These are phyloP conservation scores for Amazona vittata DNA, from an alignment of 2,113 vertebrate genomes.

Conservation along the genomic window DNA sequence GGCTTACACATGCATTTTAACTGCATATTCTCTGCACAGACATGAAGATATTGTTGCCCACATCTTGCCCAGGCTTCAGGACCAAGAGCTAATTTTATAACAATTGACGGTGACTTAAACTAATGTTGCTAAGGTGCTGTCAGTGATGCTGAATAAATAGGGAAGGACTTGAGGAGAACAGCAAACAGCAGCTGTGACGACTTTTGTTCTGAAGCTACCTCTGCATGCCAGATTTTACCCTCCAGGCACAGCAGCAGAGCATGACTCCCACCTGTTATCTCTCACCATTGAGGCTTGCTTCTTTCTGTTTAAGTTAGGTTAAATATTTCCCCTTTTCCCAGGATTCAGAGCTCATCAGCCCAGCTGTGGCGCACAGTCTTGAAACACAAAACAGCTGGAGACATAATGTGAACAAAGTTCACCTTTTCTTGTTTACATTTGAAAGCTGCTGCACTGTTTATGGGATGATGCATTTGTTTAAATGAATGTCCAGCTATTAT, in stretches of 20 bases:
- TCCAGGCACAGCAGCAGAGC: conserved; percentile 57
- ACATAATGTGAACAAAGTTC: conserved; percentile 75
- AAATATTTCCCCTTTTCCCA: conserved; percentile 73
- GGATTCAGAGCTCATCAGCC: conserved; percentile 70
- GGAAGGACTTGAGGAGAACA: conserved; percentile 60
- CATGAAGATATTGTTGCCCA: neutral
- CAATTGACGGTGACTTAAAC: conserved; percentile 18
- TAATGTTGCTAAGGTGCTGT: conserved; percentile 50
- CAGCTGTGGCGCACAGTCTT: conserved; percentile 71
- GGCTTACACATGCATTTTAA: neutral
- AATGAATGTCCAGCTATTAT: conserved; percentile 70
- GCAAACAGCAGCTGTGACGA: conserved; percentile 50
- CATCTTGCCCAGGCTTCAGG: neutral
- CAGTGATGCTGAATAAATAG: conserved; percentile 74
- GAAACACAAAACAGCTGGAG: conserved; percentile 81
- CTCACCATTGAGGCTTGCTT: conserved; percentile 58
- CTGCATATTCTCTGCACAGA: neutral
- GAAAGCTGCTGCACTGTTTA: conserved; percentile 76
- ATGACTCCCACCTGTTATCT: conserved; percentile 73
- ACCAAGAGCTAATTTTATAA: conserved; percentile 39
- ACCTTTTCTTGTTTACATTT: conserved; percentile 78
- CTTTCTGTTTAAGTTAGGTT: conserved; percentile 68
- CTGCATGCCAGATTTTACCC: conserved; percentile 73
- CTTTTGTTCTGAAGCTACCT: conserved; percentile 65
- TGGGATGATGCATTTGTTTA: conserved; percentile 77